These are phyloP conservation scores for Peromyscus leucopus DNA, from an alignment of 2,113 vertebrate genomes.

Conservation along the genomic window DNA sequence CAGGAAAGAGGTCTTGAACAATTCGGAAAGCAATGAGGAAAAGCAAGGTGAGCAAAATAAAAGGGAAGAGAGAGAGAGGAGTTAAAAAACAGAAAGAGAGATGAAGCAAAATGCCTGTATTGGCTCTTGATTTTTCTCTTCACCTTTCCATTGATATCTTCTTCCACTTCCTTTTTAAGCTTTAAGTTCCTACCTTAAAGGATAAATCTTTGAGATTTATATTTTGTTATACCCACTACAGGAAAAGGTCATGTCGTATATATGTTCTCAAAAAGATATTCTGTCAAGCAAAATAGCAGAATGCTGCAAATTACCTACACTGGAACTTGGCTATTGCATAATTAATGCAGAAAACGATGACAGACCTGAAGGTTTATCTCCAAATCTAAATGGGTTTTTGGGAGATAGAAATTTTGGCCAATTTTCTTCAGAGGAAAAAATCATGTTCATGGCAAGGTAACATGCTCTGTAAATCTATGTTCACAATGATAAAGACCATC, in stretches of 20 bases:
- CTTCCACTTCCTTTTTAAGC: background rate
- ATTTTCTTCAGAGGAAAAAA: conserved; percentile 80
- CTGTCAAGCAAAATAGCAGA: conserved; percentile 81
- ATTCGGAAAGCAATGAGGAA: background rate
- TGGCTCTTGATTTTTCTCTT: no score
- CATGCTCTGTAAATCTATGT: background rate
- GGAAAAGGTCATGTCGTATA: conserved; percentile 77
- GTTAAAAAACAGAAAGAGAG: background rate
- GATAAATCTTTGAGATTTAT: background rate
- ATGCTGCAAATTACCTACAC: conserved; percentile 83
- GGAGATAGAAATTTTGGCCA: conserved; percentile 80
- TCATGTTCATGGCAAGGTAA: conserved; percentile 84
- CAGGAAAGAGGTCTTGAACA: background rate
- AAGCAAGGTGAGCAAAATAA: background rate
- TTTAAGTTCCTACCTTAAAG: background rate
- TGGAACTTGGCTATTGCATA: conserved; percentile 83
- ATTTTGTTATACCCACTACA: conserved; percentile 65
- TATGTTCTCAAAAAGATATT: conserved; percentile 78
- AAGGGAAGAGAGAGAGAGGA: background rate
- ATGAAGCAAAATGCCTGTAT: background rate
- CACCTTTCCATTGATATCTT: accelerated
- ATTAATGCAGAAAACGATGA: conserved; percentile 75
- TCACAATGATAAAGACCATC: background rate
- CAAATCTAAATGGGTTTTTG: conserved; percentile 77
- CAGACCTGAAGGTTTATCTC: conserved; percentile 79